Evolutionary conservation across 2,888 invertebrate genomes (phyloP), one percentile per base, ranked within the genome.

Genomic region (Muschampia plurimacula): DNA sequence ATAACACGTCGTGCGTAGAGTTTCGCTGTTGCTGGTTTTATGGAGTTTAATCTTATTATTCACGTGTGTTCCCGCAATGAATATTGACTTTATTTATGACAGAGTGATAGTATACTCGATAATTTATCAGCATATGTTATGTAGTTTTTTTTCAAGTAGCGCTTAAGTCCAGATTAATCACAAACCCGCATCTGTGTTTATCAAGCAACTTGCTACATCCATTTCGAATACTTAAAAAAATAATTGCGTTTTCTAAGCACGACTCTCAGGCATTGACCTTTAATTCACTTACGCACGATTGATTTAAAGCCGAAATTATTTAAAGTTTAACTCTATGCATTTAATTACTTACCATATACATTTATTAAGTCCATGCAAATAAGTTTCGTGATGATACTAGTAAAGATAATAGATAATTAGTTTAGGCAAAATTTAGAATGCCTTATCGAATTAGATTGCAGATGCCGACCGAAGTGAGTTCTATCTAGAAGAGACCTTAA

Each of bases 231-330:
- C 87, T 89, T 87, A 89, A 84, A 86, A 86, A 85, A 89, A 90
- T 93, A 92, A 93, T 92, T 89, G 89, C 86, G 85, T 91, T 91
- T 88, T 84, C 89, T 87, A 89, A 89, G 89, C 92, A 92, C 91
- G 92, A 92, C 86, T 89, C 74, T 76, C 86, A 87, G 91, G 75
- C 90, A 86, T 86, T 89, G 91, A 87, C 90, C 88, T 87, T 87
- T 82, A 84, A 69, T 84, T 82, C 80, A 83, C 81, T 86, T 83
- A 77, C 76, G 74, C 75, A 77, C 74, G 75, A 77, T 76, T 69
- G 73, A 69, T 74, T 73, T 71, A 76, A 71, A 69, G 69, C 59
- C 12, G 57, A 67, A 73, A 74, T 67, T 69, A 65, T 72, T 52
- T 67, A 72, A 57, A 67, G 66, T 62, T 72, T 66, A 69, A 67